A percentile compares a stretch with the other conserved stretches of the same genome.
phyloP scores from a whole-genome alignment of 1,140 invertebrate species.

The Agrilus planipennis region DNA sequence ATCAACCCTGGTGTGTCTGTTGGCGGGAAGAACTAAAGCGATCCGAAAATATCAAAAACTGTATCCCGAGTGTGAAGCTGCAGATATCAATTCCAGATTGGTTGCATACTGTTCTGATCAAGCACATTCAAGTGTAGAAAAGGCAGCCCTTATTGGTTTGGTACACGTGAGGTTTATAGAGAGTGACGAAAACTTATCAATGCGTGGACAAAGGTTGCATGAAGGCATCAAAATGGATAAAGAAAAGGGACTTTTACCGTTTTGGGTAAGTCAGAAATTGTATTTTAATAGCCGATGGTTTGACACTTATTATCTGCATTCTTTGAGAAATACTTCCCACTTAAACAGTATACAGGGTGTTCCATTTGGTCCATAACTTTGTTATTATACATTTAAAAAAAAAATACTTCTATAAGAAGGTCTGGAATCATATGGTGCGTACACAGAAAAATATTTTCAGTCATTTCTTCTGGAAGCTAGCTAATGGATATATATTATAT shows the following conservation, averaged over 20 bases:
- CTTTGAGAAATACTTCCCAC: too few species aligned
- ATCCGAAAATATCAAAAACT: conserved; percentile 50
- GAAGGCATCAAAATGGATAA: conserved; percentile 74
- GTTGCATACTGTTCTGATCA: conserved; percentile 72
- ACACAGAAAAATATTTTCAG: too few species aligned
- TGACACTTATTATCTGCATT: too few species aligned
- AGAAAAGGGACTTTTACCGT: conserved; percentile 82
- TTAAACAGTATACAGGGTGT: too few species aligned
- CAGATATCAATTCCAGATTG: conserved; percentile 83
- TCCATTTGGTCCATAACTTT: too few species aligned
- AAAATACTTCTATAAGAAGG: too few species aligned
- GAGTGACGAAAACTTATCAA: conserved; percentile 66
- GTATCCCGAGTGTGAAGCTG: conserved; percentile 64
- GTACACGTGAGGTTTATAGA: conserved; percentile 89
- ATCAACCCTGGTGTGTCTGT: conserved; percentile 76
- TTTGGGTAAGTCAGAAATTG: conserved; percentile 66
- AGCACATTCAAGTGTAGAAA: conserved; percentile 89
- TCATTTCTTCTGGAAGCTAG: too few species aligned
- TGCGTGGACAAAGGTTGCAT: conserved; percentile 68
- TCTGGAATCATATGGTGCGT: too few species aligned
- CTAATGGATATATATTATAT: too few species aligned
- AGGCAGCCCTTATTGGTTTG: conserved; percentile 77
- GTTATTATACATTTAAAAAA: too few species aligned
- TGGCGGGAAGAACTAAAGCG: conserved; percentile 80
- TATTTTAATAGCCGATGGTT: too few species aligned